These are phyloP conservation scores for Steinernema carpocapsae DNA, from an alignment of 2,888 invertebrate species.

Conservation along the genomic window DNA sequence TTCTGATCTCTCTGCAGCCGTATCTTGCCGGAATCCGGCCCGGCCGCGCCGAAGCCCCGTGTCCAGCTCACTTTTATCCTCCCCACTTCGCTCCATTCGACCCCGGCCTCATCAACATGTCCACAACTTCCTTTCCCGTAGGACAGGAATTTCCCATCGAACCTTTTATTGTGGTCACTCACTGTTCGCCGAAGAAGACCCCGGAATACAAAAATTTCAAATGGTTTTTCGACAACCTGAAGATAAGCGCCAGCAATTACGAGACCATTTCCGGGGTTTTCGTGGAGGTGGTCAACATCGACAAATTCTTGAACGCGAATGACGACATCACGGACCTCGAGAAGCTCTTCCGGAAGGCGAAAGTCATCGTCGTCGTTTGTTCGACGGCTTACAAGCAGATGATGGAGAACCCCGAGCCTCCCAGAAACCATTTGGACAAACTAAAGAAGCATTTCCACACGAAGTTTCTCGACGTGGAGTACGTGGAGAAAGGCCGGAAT, in stretches of 20 bases:
- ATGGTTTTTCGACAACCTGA: conserved; percentile 2
- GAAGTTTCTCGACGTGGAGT: conserved; percentile 34
- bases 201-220: not conserved
- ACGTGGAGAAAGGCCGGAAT: conserved; percentile 32
- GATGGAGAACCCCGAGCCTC: not conserved
- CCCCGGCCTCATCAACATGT: not conserved
- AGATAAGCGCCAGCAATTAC: not conserved
- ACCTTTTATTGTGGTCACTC: conserved; percentile 4
- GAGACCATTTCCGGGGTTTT: too few species aligned
- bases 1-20: conserved; percentile 37
- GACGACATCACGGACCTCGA: conserved; percentile 6
- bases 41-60: not conserved
- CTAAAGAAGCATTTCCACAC: conserved; percentile 26
- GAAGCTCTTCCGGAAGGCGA: conserved; percentile 1
- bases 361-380: not conserved
- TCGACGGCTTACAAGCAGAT: not conserved
- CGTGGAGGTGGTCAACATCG: not conserved
- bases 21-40: conserved; percentile 10
- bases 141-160: not conserved
- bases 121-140: not conserved
- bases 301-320: not conserved
- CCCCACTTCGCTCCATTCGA: too few species aligned
- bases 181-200: not conserved
- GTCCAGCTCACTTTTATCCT: too few species aligned
- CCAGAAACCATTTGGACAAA: not conserved